Evolutionary conservation across 2,113 vertebrate genomes (phyloP).

Genomic region (Anarhynchus alexandrinus): DNA sequence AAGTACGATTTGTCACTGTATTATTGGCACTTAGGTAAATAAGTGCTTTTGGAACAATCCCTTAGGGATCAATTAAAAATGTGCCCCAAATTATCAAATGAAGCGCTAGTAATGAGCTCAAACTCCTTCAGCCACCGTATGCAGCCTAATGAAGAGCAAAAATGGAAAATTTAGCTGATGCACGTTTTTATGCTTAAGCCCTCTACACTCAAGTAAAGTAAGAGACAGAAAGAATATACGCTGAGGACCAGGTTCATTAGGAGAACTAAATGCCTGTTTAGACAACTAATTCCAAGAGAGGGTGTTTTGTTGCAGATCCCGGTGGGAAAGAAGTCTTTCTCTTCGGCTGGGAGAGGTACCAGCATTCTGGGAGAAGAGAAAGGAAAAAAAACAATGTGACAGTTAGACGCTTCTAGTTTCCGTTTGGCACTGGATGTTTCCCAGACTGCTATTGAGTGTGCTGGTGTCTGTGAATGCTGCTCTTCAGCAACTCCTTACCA

Average conservation of each 20-base stretch:
- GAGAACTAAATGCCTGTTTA: background rate
- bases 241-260: background rate
- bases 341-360: background rate
- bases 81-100: constrained; percentile 32
- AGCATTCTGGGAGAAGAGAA: background rate
- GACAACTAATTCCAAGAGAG: background rate
- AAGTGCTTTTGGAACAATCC: constrained; percentile 34
- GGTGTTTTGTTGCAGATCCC: background rate
- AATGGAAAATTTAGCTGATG: background rate
- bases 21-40: constrained; percentile 48
- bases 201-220: background rate
- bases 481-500: background rate
- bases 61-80: constrained; percentile 60
- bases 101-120: constrained; percentile 11
- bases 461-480: background rate
- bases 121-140: background rate
- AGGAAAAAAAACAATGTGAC: background rate
- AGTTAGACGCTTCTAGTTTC: background rate
- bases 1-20: background rate
- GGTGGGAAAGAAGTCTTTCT: background rate
- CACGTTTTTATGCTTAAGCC: background rate
- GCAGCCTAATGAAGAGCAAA: background rate
- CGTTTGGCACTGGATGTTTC: background rate
- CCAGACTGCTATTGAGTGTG: background rate
- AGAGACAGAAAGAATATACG: background rate